These are phyloP conservation scores for Oxystoma pomonae DNA, from an alignment of 2,888 invertebrate species.

Conservation along the genomic window DNA sequence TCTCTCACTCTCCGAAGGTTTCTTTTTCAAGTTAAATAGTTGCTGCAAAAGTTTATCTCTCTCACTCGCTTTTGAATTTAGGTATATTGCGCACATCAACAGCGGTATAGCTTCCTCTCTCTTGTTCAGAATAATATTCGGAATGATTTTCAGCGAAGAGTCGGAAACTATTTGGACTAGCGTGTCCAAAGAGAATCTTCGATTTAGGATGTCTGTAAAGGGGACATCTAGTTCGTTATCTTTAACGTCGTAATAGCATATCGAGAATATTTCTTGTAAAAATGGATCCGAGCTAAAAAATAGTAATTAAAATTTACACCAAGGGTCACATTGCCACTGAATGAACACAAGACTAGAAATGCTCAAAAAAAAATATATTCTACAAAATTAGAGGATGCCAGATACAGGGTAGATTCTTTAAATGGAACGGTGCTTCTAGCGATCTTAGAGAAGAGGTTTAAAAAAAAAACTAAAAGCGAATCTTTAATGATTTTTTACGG, in stretches of 20 bases:
- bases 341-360: too few relatives aligned
- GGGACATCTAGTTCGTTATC: slow-evolving; percentile 39
- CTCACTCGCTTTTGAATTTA: slow-evolving; percentile 55
- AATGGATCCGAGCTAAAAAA: slow-evolving; percentile 53
- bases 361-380: too few relatives aligned
- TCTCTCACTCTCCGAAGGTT: slow-evolving; percentile 64
- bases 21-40: slow-evolving; percentile 67
- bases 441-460: too few relatives aligned
- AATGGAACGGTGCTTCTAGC: too few relatives aligned
- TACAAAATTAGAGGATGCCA: too few relatives aligned
- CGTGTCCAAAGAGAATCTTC: slow-evolving; percentile 43
- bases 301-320: slow-evolving; percentile 1
- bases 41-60: slow-evolving; percentile 62
- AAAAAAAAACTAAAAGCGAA: too few relatives aligned
- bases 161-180: slow-evolving; percentile 53
- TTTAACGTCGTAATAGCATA: slow-evolving; percentile 48
- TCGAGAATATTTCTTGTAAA: slow-evolving; percentile 51
- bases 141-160: slow-evolving; percentile 60
- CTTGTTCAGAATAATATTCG: slow-evolving; percentile 64
- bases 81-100: slow-evolving; percentile 56
- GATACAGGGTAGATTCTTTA: too few relatives aligned
- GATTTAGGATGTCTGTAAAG: slow-evolving; percentile 42
- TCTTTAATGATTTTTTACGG: too few relatives aligned
- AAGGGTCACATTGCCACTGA: neutral
- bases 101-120: slow-evolving; percentile 66